Evolutionary conservation across 2,797 vertebrate genomes (phyloP).

Genomic region (Zalophus californianus): DNA sequence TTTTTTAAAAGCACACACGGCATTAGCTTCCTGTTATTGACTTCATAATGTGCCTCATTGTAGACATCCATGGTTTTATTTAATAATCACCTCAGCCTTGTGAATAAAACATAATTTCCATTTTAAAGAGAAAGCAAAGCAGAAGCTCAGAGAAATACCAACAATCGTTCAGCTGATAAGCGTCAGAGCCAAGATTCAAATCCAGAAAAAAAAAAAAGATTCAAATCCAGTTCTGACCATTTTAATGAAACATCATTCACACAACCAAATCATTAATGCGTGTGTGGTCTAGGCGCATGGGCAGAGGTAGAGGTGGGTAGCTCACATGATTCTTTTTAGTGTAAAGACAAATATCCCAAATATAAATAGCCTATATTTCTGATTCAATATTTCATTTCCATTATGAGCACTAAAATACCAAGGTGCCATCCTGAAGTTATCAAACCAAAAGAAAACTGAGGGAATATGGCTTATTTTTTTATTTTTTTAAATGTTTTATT

Average conservation of each 20-base stretch:
- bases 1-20: neutral
- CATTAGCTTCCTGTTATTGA: neutral
- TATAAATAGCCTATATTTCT: neutral
- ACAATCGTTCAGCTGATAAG: neutral
- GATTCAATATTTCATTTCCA: neutral
- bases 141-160: neutral
- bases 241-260: neutral
- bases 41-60: neutral
- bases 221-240: neutral
- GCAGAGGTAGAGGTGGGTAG: neutral
- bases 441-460: conserved; percentile 7
- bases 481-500: no score
- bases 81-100: neutral
- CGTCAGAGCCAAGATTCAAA: neutral
- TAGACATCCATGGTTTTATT: neutral
- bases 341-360: neutral
- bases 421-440: neutral
- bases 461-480: neutral
- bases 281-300: neutral
- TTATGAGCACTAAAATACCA: neutral
- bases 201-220: neutral
- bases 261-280: neutral
- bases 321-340: neutral
- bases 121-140: conserved; percentile 20
- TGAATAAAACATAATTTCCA: neutral